A percentile compares a stretch with the other conserved stretches of the same genome.
These are phyloP conservation scores for Laspeyria flexula DNA, from an alignment of 2,888 invertebrate genomes.

Conservation along the genomic window DNA sequence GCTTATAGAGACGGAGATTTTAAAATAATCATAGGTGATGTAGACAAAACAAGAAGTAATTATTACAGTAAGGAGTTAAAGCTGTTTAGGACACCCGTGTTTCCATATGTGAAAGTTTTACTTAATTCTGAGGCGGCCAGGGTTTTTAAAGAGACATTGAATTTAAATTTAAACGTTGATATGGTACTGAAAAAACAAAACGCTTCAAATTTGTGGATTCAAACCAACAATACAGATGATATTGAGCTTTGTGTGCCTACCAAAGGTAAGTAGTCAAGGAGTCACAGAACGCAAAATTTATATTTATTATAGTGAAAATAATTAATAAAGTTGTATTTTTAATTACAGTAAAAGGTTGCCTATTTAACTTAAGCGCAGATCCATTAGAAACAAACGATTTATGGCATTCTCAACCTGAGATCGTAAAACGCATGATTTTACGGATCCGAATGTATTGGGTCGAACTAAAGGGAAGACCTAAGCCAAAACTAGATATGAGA, in stretches of 20 bases:
- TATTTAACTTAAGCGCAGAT: constrained; percentile 58
- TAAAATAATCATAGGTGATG: constrained; percentile 60
- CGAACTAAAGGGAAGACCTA: constrained; percentile 48
- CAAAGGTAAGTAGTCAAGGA: constrained; percentile 43
- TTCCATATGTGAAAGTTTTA: constrained; percentile 51
- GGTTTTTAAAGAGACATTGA: constrained; percentile 54
- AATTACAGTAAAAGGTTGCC: constrained; percentile 61
- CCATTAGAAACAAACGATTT: constrained; percentile 57
- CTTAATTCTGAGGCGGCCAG: constrained; percentile 49
- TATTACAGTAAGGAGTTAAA: constrained; percentile 50
- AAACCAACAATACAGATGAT: constrained; percentile 8
- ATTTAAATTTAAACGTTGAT: constrained; percentile 44
- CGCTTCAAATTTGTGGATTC: constrained; percentile 25
- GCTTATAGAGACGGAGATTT: constrained; percentile 60
- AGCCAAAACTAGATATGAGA: constrained; percentile 44
- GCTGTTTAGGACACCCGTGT: constrained; percentile 35
- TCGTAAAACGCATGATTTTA: constrained; percentile 51
- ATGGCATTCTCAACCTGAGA: constrained; percentile 52
- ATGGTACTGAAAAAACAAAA: constrained; percentile 46
- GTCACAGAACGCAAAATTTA: background rate
- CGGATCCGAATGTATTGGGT: constrained; percentile 54
- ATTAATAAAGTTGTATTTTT: background rate
- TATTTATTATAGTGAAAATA: background rate
- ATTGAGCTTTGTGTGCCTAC: constrained; percentile 54
- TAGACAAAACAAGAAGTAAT: constrained; percentile 38